These are phyloP conservation scores for Bubo scandiacus DNA, from an alignment of 2,113 vertebrate genomes.

Conservation along the genomic window DNA sequence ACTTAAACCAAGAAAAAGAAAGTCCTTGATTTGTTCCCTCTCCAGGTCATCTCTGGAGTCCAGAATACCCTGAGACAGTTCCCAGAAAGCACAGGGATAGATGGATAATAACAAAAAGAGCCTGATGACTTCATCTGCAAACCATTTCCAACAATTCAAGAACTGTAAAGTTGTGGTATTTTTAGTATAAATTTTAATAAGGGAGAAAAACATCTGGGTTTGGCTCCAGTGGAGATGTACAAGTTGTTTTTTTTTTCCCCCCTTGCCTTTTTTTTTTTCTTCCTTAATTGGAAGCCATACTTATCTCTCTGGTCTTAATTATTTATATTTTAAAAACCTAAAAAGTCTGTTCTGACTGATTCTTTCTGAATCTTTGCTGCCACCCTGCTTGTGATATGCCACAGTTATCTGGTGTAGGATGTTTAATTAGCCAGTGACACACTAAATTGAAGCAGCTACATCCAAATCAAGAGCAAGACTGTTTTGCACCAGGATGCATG, in stretches of 20 bases:
- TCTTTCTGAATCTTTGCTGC: neutral
- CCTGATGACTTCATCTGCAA: slow-evolving; percentile 59
- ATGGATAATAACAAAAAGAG: slow-evolving; percentile 51
- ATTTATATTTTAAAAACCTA: neutral
- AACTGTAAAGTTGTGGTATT: slow-evolving; percentile 56
- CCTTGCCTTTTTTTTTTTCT: neutral
- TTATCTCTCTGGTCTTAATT: slow-evolving; percentile 17
- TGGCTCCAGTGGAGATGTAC: slow-evolving; percentile 18
- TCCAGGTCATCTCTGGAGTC: neutral
- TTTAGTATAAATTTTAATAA: slow-evolving; percentile 60
- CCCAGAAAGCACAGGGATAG: slow-evolving; percentile 26
- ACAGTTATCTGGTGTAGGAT: neutral
- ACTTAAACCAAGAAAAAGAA: neutral
- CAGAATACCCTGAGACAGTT: slow-evolving; percentile 18
- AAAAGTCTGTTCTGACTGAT: neutral
- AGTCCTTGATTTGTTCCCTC: neutral
- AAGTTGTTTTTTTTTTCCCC: neutral
- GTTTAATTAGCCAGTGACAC: neutral
- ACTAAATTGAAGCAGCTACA: neutral
- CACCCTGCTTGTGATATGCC: neutral
- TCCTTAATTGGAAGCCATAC: slow-evolving; percentile 7
- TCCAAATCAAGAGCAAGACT: neutral
- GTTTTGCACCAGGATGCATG: neutral
- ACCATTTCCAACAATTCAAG: slow-evolving; percentile 57
- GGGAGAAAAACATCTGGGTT: slow-evolving; percentile 56